Evolutionary conservation across 2,888 invertebrate genomes (phyloP), one percentile per base, ranked within the genome.

Genomic region (Euplagia quadripunctaria): DNA sequence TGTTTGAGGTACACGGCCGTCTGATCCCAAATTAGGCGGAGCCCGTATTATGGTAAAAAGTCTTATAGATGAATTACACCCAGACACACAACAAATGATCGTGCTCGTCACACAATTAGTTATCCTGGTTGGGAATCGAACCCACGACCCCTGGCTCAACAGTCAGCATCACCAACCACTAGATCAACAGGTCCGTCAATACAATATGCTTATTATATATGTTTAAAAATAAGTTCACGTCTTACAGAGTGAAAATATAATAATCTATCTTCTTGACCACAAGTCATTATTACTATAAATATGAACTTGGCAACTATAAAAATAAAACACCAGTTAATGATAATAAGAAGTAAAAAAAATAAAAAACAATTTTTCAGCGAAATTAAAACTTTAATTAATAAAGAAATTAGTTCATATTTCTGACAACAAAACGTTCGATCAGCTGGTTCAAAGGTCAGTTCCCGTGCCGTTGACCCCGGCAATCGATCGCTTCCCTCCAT

Each of bases 371-470:
- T 71, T 73, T 73, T 42, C 55, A 67, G 17, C 1, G 0, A 4
- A 51, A 51, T 8, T 16, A 16, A 8, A 66, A 41, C 7, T 66
- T 9, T 65, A 12, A 31, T 42, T 58, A 76, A 69, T 67, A 66
- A 68, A 77, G 11, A 74, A 72, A 78, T 64, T 70, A 68, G 63
- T 74, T 52, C 68, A 79, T 80, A 84, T 85, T 83, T 82, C 74
- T 81, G 84, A 84, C 80, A 84, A 85, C 82, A 85, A 76, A 76
- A 73, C 75, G 73, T 88, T 90, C 89, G 94, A 96, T 94, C 94
- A 95, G 95, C 94, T 94, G 94, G 91, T 90, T 90, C 92, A 94
- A 94, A 95, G 95, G 95, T 96, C 94, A 95, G 93, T 94, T 94
- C 92, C 91, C 91, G 93, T 93, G 95, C 90, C 95, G 88, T 90